Conservation (phyloP, 2,888 invertebrate species). For the Parelbella ahira region DNA sequence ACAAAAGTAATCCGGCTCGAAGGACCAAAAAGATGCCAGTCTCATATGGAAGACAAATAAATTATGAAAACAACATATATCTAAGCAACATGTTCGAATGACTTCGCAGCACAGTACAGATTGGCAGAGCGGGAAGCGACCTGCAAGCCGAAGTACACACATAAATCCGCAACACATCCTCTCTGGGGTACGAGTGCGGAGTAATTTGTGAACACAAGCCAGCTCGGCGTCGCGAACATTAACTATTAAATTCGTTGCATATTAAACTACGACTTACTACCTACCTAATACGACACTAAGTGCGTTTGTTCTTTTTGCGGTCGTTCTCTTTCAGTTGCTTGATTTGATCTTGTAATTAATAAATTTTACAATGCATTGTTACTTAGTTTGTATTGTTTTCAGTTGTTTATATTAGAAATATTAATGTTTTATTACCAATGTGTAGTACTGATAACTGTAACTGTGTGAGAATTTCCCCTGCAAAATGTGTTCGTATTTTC, state of each 20-base stretch:
- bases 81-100: constrained; percentile 8
- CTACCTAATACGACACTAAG: constrained; percentile 19
- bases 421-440: too few species aligned
- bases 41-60: constrained; percentile 11
- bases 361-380: too few species aligned
- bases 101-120: constrained; percentile 45
- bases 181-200: constrained; percentile 68
- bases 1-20: background rate
- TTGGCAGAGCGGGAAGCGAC: constrained; percentile 46
- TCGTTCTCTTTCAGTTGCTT: background rate
- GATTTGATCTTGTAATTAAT: background rate
- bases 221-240: constrained; percentile 67
- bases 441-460: too few species aligned
- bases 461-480: too few species aligned
- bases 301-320: constrained; percentile 38
- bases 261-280: constrained; percentile 57
- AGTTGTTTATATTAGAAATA: too few species aligned
- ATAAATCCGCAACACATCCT: constrained; percentile 62
- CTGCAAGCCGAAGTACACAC: constrained; percentile 61
- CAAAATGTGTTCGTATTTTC: too few species aligned
- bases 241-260: constrained; percentile 81
- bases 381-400: too few species aligned
- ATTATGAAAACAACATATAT: constrained; percentile 12
- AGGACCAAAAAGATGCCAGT: too few species aligned
- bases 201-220: constrained; percentile 72